A percentile compares a stretch with the other conserved stretches of the same genome.
These are phyloP conservation scores for Drosophila longiperda DNA, from an alignment of 2,888 invertebrate genomes.

Conservation along the genomic window DNA sequence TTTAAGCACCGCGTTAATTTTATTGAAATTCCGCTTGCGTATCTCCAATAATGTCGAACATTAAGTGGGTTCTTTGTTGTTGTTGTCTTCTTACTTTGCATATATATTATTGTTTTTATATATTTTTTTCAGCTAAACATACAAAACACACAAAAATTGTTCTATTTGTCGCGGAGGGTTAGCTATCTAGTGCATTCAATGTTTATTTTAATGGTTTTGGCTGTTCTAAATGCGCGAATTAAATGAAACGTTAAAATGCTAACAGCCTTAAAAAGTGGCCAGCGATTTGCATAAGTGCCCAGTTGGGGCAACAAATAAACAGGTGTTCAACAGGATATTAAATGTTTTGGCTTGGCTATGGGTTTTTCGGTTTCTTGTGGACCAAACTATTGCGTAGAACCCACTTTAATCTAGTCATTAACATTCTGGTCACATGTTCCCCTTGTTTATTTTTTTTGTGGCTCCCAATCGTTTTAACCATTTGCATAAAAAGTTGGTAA, in stretches of 20 bases:
- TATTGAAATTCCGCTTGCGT: conserved; percentile 66
- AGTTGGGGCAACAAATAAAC: conserved; percentile 53
- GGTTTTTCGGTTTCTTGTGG: conserved; percentile 4
- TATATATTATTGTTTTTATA: conserved; percentile 15
- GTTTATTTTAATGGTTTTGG: conserved; percentile 70
- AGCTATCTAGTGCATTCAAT: conserved; percentile 51
- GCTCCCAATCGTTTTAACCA: conserved; percentile 30
- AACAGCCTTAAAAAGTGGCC: conserved; percentile 41
- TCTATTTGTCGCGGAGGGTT: conserved; percentile 30
- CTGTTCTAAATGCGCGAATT: conserved; percentile 69
- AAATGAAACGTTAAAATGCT: conserved; percentile 69
- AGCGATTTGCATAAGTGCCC: conserved; percentile 63
- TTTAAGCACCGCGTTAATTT: conserved; percentile 59
- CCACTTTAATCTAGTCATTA: conserved; percentile 45
- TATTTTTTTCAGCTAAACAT: conserved; percentile 7
- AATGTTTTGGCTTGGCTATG: conserved; percentile 25
- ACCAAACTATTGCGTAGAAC: conserved; percentile 63
- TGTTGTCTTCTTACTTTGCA: conserved; percentile 26
- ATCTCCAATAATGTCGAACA: conserved; percentile 72
- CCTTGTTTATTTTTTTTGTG: conserved; percentile 13
- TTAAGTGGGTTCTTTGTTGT: conserved; percentile 53
- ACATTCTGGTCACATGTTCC: conserved; percentile 52
- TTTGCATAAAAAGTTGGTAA: conserved; percentile 60
- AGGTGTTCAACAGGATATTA: conserved; percentile 78
- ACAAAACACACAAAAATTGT: conserved; percentile 37